Conservation (phyloP, 2,888 invertebrate genomes). For the Chloroclystis v-ata region DNA sequence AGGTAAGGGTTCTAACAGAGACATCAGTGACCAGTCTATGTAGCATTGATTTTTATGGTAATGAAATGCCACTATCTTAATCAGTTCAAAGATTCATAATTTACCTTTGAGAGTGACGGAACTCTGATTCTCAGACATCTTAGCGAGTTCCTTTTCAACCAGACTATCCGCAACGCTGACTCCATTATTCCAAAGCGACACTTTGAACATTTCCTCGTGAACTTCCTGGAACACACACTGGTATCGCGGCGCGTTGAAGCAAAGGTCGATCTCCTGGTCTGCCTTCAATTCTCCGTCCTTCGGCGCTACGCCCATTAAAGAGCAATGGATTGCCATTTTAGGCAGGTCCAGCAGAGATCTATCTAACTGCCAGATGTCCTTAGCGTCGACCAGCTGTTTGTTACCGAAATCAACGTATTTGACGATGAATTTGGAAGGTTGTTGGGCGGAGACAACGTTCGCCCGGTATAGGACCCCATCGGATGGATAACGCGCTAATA, state of each 20-base stretch:
- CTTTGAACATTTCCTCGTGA: conserved; percentile 70
- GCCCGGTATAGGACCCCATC: conserved; percentile 86
- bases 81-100: no score
- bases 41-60: no score
- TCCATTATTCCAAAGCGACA: conserved; percentile 69
- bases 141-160: conserved; percentile 71
- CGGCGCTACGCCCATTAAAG: conserved; percentile 79
- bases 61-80: no score
- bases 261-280: conserved; percentile 73
- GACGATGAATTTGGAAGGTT: conserved; percentile 80
- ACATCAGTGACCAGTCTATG: no score
- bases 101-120: conserved; percentile 67
- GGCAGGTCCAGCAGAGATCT: conserved; percentile 81
- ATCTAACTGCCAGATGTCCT: conserved; percentile 84
- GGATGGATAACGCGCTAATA: conserved; percentile 83
- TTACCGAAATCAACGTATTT: conserved; percentile 89
- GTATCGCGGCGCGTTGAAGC: conserved; percentile 79
- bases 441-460: conserved; percentile 78
- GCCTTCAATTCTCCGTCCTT: conserved; percentile 79
- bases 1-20: no score
- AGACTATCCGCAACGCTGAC: conserved; percentile 68
- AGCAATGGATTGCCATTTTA: conserved; percentile 83
- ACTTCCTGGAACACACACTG: conserved; percentile 79
- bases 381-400: conserved; percentile 78
- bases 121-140: conserved; percentile 53